These are phyloP conservation scores for Tigriopus californicus DNA, from an alignment of 2,888 invertebrate species.

Conservation along the genomic window DNA sequence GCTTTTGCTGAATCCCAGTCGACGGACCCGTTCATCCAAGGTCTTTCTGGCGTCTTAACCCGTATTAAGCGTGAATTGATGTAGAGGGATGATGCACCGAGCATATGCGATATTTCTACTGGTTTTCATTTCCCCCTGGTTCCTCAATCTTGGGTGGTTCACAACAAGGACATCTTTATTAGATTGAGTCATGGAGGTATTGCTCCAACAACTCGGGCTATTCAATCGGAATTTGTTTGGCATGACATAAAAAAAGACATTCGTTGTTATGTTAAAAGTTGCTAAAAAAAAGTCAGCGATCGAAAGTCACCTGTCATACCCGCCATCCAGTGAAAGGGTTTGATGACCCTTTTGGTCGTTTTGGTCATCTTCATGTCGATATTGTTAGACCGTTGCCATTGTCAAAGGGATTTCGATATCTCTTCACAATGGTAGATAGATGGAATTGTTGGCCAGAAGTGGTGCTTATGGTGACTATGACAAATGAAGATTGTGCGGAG, in stretches of 20 bases:
- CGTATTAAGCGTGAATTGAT: too few relatives aligned
- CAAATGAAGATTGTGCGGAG: conserved; percentile 23
- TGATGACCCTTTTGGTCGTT: too few relatives aligned
- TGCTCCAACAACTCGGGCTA: neutral
- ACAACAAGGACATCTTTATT: neutral
- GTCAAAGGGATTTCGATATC: conserved; percentile 10
- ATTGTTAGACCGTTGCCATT: conserved; percentile 10
- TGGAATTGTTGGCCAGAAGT: conserved; percentile 13
- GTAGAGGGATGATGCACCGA: too few relatives aligned
- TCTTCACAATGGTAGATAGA: conserved; percentile 7
- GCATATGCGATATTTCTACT: too few relatives aligned
- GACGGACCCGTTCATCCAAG: too few relatives aligned
- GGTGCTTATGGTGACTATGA: neutral
- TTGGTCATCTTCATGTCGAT: conserved; percentile 2
- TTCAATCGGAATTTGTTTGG: conserved; percentile 10
- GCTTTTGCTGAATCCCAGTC: too few relatives aligned
- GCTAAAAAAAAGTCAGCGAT: neutral
- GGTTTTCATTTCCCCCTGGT: too few relatives aligned
- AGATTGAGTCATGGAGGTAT: neutral
- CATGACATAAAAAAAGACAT: neutral
- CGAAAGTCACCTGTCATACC: conserved; percentile 5
- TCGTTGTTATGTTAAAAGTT: neutral
- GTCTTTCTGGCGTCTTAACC: too few relatives aligned
- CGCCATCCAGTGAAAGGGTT: neutral
- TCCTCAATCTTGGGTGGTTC: too few relatives aligned